Conservation (phyloP, 2,113 vertebrate genomes). For the Sinosuthora webbiana region DNA sequence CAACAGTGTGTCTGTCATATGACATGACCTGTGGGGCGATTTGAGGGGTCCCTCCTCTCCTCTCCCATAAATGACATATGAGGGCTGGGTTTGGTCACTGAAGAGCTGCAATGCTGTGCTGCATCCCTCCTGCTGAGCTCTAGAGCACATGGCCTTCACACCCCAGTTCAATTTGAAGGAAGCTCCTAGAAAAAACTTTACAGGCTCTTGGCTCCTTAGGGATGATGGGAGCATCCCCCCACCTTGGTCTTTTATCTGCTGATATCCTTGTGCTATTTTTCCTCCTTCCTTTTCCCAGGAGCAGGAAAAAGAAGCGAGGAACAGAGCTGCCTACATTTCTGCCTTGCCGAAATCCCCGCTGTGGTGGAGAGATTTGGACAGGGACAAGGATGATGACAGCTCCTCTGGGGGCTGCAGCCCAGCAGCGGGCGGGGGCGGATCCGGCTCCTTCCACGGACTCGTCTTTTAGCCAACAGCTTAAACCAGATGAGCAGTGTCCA, state of each 20-base stretch:
- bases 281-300: conserved; percentile 61
- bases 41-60: neutral
- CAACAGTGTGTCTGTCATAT: neutral
- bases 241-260: neutral
- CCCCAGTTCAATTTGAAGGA: neutral
- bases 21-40: neutral
- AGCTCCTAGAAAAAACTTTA: neutral
- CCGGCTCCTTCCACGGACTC: conserved; percentile 72
- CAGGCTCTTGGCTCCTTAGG: neutral
- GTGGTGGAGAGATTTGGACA: conserved; percentile 79
- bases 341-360: conserved; percentile 70
- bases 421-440: conserved; percentile 42
- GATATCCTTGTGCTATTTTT: neutral
- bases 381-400: conserved; percentile 75
- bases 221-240: neutral
- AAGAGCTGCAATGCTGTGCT: neutral
- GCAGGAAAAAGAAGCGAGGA: conserved; percentile 80
- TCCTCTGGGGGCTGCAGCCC: conserved; percentile 73
- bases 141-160: neutral
- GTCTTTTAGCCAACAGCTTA: conserved; percentile 66
- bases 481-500: neutral
- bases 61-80: neutral
- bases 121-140: neutral
- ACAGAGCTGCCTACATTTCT: conserved; percentile 74
- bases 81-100: neutral